These are phyloP conservation scores for Muschampia plurimacula DNA, from an alignment of 2,888 invertebrate genomes.

Conservation along the genomic window DNA sequence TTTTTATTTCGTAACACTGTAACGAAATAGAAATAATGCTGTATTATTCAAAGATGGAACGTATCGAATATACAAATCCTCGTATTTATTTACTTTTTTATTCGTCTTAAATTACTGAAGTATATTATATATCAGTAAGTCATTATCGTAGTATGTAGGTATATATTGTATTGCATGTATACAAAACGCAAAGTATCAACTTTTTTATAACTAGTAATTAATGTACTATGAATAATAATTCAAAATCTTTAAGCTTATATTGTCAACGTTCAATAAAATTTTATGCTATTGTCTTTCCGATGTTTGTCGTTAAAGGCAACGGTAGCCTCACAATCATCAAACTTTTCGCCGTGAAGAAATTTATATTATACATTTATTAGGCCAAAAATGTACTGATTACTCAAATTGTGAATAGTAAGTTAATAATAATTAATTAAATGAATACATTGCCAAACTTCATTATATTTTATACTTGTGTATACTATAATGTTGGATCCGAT, in stretches of 20 bases:
- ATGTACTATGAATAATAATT: neutral
- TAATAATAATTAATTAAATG: neutral
- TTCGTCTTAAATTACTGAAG: too few relatives aligned
- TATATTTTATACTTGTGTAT: too few relatives aligned
- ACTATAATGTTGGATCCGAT: too few relatives aligned
- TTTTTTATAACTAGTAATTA: neutral
- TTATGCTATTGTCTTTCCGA: conserved; percentile 6
- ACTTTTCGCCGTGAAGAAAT: neutral
- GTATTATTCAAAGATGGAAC: too few relatives aligned
- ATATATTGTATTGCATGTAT: neutral
- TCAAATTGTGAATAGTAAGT: neutral
- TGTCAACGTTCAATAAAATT: neutral
- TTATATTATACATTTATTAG: neutral
- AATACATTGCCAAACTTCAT: neutral
- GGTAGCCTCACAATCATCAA: neutral
- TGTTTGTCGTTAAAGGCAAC: neutral
- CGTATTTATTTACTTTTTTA: too few relatives aligned
- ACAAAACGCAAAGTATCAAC: neutral
- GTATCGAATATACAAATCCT: too few relatives aligned
- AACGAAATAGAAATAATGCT: too few relatives aligned
- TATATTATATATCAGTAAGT: too few relatives aligned
- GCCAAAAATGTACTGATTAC: neutral
- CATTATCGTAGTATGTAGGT: too few relatives aligned
- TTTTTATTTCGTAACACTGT: too few relatives aligned
- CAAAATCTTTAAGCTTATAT: neutral